Evolutionary conservation across 1,140 invertebrate genomes (phyloP).

Genomic region (Aphidius ervi): DNA sequence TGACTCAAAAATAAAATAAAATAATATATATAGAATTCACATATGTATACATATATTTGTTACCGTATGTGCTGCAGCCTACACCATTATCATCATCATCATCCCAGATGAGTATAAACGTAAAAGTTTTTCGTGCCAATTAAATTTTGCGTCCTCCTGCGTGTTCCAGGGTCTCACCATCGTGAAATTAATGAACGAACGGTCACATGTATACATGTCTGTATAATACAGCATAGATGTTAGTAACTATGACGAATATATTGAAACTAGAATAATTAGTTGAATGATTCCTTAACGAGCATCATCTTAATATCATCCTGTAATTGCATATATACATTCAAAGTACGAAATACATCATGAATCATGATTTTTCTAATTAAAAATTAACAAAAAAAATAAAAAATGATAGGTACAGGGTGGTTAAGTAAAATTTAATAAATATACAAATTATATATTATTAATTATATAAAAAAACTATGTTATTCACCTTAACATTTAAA

Average conservation of each 20-base stretch:
- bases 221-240: conserved; percentile 18
- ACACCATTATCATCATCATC: too few species aligned
- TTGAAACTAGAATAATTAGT: conserved; percentile 16
- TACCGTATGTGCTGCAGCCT: conserved; percentile 2
- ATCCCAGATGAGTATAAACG: conserved; percentile 6
- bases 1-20: conserved; percentile 4
- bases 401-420: too few species aligned
- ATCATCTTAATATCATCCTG: background rate
- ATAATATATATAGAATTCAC: conserved; percentile 7
- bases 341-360: too few species aligned
- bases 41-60: conserved; percentile 9
- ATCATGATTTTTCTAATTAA: too few species aligned
- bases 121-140: conserved; percentile 26
- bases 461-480: background rate
- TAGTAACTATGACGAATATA: conserved; percentile 13
- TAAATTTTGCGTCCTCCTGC: conserved; percentile 18
- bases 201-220: conserved; percentile 13
- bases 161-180: conserved; percentile 6
- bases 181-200: conserved; percentile 25
- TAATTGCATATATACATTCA: background rate
- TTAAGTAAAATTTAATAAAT: too few species aligned
- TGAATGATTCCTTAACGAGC: conserved; percentile 17
- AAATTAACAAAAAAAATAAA: too few species aligned
- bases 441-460: conserved; percentile 14
- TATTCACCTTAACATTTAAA: background rate